Base-by-base conservation (phyloP, 1,140 invertebrate genomes). In the Drosophila parvula region DNA sequence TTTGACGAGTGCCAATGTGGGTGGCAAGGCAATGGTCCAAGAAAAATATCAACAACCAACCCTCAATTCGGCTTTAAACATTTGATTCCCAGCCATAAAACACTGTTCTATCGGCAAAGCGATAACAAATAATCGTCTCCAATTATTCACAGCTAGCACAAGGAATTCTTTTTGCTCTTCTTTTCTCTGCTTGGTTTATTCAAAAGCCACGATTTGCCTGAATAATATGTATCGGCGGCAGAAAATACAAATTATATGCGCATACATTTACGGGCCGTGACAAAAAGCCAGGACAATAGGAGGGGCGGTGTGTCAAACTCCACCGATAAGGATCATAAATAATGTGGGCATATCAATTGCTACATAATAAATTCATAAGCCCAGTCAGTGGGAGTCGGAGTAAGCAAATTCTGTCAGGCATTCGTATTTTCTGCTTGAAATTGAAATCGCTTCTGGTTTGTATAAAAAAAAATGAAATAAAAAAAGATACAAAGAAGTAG, bases 321-420 rank as follows among this genome's bases (percentile, higher is more conserved):
- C 32, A 44, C 45, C 61, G 65, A 73, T 80, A 69, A 58, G 65
- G 40, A 73, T 80, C 81, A 84, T 83, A 84, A 84, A 83, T 83
- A 84, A 84, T 77, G 74, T 43, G 36, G 73, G 67, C 67, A 78
- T 80, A 84, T 84, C 81, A 69, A 77, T 77, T 59, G 45, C 59
- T 51, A 50, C 45, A 60, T 69, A 73, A 84, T 77, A 84, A 84
- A 84, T 84, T 84, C 78, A 80, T 80, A 84, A 80, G 50, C 28
- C 28, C 22, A 63, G 43, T 60, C 56, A 40, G 11, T 62, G 36
- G 40, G 48, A 63, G 38, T 44, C 63, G 40, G 6, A 70, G 51
- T 48, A 70, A 48, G 34, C 61, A 62, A 62, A 62, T 67, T 57
- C 51, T 36, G 6, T 14, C 16, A 59, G 36, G 9, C 36, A 38